A percentile compares a stretch with the other conserved stretches of the same genome.
phyloP scores from a whole-genome alignment of 2,888 invertebrate species.

The Dasysyrphus albostriatus region DNA sequence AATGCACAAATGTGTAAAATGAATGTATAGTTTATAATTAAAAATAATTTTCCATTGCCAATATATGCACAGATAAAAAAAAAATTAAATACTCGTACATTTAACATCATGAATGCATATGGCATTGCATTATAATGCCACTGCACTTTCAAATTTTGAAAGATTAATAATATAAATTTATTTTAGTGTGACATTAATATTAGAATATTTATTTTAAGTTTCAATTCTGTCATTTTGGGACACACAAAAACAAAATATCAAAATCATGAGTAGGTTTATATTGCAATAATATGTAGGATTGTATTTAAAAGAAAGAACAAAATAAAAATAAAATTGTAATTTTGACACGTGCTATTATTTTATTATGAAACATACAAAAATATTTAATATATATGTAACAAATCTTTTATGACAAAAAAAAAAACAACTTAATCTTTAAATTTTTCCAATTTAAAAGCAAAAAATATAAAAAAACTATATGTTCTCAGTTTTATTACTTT shows the following conservation, averaged over 20 bases:
- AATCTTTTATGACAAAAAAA: not conserved
- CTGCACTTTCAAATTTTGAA: conserved; percentile 36
- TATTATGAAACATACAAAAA: not conserved
- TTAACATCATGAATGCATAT: conserved; percentile 5
- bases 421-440: not conserved
- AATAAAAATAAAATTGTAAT: not conserved
- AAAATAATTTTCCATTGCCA: conserved; percentile 48
- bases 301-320: not conserved
- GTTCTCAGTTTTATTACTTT: conserved; percentile 9
- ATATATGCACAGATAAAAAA: not conserved
- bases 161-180: conserved; percentile 44
- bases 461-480: not conserved
- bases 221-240: conserved; percentile 30
- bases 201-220: conserved; percentile 40
- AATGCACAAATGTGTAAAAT: not conserved
- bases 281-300: not conserved
- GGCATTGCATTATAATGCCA: conserved; percentile 25
- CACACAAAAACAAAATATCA: not conserved
- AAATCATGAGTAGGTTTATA: not conserved
- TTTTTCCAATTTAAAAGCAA: not conserved
- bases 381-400: not conserved
- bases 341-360: conserved; percentile 15
- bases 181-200: conserved; percentile 64
- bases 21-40: conserved; percentile 33
- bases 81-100: conserved; percentile 5